Conservation (phyloP, 2,888 invertebrate species). For the Toxonevra muliebris region DNA sequence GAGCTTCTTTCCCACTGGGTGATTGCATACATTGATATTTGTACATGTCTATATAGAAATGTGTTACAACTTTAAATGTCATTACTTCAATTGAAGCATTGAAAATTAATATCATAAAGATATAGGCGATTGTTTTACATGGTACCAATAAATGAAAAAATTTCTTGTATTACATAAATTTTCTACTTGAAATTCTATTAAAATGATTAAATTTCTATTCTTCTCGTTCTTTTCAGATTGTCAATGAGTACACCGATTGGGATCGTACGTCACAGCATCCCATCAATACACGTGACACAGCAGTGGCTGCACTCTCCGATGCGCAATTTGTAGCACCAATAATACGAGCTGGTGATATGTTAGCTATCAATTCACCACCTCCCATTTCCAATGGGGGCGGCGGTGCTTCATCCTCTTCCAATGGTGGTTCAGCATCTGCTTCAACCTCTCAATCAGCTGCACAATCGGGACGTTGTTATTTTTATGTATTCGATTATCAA, state of each 20-base stretch:
- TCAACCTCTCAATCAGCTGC: slow-evolving; percentile 50
- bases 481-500: slow-evolving; percentile 93
- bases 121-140: too few species aligned
- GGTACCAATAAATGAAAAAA: too few species aligned
- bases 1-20: too few species aligned
- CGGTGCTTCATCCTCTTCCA: not conserved
- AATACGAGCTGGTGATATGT: slow-evolving; percentile 83
- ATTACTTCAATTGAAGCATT: too few species aligned
- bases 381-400: slow-evolving; percentile 43
- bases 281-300: slow-evolving; percentile 86
- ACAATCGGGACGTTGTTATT: slow-evolving; percentile 79
- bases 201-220: not conserved
- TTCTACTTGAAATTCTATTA: not conserved
- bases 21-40: too few species aligned
- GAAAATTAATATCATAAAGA: too few species aligned
- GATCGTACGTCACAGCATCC: slow-evolving; percentile 90
- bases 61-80: too few species aligned
- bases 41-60: too few species aligned
- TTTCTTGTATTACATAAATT: too few species aligned
- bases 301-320: slow-evolving; percentile 91
- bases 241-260: slow-evolving; percentile 99
- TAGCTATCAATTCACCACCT: slow-evolving; percentile 72
- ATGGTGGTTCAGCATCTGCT: slow-evolving; percentile 49
- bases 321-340: slow-evolving; percentile 93
- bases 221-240: slow-evolving; percentile 61